Evolutionary conservation across 2,888 invertebrate species (phyloP), one percentile per base, ranked within the genome.

Genomic region (Leptinotarsa juncta): DNA sequence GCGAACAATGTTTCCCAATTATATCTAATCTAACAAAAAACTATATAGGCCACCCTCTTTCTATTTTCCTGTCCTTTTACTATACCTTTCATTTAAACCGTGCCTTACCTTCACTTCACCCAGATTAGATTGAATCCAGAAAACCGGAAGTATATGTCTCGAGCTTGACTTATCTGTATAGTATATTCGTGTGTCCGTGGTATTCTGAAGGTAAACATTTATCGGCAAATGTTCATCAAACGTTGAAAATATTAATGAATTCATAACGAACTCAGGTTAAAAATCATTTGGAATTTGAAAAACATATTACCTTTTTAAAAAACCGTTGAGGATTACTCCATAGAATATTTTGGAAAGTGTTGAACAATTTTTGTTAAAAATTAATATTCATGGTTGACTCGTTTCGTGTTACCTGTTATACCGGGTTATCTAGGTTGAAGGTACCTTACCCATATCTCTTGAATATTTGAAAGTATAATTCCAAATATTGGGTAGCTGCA

Each of bases 91-190:
- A 69, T 69, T 48, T 48, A 48, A 69, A 60, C 26, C 69, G 60
- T 74, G 67, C 70, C 67, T 32, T 51, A 62, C 75, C 75, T 51
- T 42, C 49, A 65, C 53, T 60, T 50, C 18, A 42, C 48, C 74
- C 72, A 5, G 60, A 75, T 75, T 65, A 70, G 49, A 72, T 75
- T 55, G 23, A 68, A 70, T 70, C 67, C 67, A 60, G 70, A 66
- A 60, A 69, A 70, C 53, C 53, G 65, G 78, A 78, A 76, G 71
- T 67, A 65, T 71, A 71, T 74, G 76, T 76, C 74, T 67, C 73
- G 73, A 70, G 78, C 76, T 76, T 69, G 57, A 69, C 60, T 69
- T 55, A 69, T 69, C 20, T 69, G 16, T 49, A 60, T 48, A 69
- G 14, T 14, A 16, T 60, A 55, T 69, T 42, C 16, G 3, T 48